Base-by-base conservation (phyloP, 2,113 vertebrate genomes). In the Rhinolophus sinicus region DNA sequence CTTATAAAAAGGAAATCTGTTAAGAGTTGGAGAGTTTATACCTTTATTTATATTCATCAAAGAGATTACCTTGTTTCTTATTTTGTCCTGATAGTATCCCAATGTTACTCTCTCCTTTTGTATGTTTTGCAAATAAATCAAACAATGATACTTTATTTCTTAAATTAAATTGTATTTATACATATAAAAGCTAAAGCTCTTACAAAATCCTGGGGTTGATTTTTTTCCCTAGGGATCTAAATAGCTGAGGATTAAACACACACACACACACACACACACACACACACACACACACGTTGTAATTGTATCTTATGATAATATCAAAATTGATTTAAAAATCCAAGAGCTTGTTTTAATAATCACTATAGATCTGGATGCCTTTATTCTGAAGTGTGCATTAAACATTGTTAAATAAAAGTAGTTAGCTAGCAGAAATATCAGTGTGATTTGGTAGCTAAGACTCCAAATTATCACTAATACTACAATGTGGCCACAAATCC, bases 1-100 rank as follows among this genome's bases (percentile, higher is more conserved):
- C 88, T 88, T 88, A 80, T 73, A 93, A 96, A 96, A 93, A 97
- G 50, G 16, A 78, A 80, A 73, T 98, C 88, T 97, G 40, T 47
- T 82, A 70, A 58, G 58, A 87, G 50, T 9, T 80, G 67, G 81
- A 86, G 82, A 78, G 16, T 77, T 98, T 97, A 95, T 33, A 22
- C 12, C 4, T 67, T 88, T 69, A 77, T 62, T 72, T 80, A 35
- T 58, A 72, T 50, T 92, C 8, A 64, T 67, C 21, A 62, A 76
- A 94, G 11, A 69, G 15, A 81, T n/a, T 67, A 52, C 1, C 12
- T 93, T 75, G 14, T 75, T 86, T 73, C 7, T 75, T 83, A 33
- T 83, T 96, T 94, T 92, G 19, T 73, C 33, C 35, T 72, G 35
- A 30, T 80, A 85, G 70, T 72, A 28, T 75, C 44, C 38, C 19